Conservation (phyloP, 2,888 invertebrate genomes). For the Napeogenes sylphis region DNA sequence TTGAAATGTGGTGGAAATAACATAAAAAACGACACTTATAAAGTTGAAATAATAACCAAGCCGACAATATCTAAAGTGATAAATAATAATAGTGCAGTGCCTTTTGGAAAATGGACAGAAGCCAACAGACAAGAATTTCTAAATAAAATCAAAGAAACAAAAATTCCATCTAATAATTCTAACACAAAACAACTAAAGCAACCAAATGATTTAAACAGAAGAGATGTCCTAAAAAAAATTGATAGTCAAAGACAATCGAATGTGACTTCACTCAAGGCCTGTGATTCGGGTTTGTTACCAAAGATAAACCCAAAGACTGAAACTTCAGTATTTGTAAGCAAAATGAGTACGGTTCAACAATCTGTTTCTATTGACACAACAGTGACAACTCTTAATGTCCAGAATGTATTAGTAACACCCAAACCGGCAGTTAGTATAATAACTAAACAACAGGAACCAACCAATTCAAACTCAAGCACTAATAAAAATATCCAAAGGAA, state of each 20-base stretch:
- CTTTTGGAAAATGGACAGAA: constrained; percentile 72
- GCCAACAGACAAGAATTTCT: constrained; percentile 68
- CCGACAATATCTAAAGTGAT: constrained; percentile 41
- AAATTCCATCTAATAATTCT: constrained; percentile 48
- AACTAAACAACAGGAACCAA: constrained; percentile 34
- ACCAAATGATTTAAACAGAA: constrained; percentile 67
- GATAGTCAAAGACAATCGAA: constrained; percentile 62
- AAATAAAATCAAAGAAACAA: constrained; percentile 64
- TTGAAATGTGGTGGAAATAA: constrained; percentile 7
- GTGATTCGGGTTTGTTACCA: constrained; percentile 41
- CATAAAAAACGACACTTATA: constrained; percentile 19
- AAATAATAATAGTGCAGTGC: constrained; percentile 59
- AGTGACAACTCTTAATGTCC: constrained; percentile 18
- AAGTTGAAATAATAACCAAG: constrained; percentile 30
- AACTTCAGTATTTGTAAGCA: constrained; percentile 49
- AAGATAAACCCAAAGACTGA: constrained; percentile 52
- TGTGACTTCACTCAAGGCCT: constrained; percentile 47
- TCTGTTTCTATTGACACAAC: constrained; percentile 20
- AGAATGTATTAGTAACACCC: constrained; percentile 22
- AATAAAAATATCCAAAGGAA: constrained; percentile 44
- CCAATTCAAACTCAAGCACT: constrained; percentile 24
- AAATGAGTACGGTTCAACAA: constrained; percentile 23
- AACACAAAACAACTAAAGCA: constrained; percentile 67
- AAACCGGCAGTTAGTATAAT: constrained; percentile 40
- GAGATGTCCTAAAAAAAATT: constrained; percentile 67